Evolutionary conservation across 2,797 vertebrate genomes (phyloP), one percentile per base, ranked within the genome.

Genomic region (Lacerta agilis): DNA sequence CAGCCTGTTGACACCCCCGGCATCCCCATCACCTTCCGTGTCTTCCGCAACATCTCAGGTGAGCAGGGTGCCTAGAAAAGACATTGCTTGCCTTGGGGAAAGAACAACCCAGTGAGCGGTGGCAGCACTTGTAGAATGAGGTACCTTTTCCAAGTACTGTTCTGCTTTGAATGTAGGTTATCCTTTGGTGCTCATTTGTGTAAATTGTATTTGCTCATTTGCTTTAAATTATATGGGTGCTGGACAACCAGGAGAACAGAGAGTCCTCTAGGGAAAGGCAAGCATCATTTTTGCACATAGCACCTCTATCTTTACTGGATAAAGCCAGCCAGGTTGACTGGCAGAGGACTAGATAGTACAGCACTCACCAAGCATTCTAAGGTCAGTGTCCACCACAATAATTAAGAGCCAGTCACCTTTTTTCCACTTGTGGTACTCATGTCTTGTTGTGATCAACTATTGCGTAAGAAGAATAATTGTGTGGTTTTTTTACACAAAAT

Each of bases 11-110:
- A 99, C 99, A 0, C 99, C 99, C 0, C 99, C 99, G 33, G 98
- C 99, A 3, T 99, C 99, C 11, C 99, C 99, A 0, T 99, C 99
- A 0, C 99, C 99, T 0, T 99, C 99, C 0, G 98, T 99, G 83
- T 99, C 99, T 87, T 99, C 98, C 76, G 98, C 98, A 81, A 99
- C 99, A 13, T 99, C 99, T 67, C 99, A 99, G 98, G 99, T 99
- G 94, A 33, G 89, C 80, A 79, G 36, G 27, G 72, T 33, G 66
- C 36, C 49, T 55, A 55, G 77, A 72, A 85, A 87, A 43, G 20
- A 29, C 49, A 1, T 58, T 77, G 11, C 3, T 27, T 82, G 58
- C n/a, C 18, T 78, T 90, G 1, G 0, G 41, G 36, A 23, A 69
- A 64, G 71, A 66, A 80, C 58, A 89, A 45, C 76, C 33, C 0